Percentiles rank a stretch among this genome's conserved stretches.
phyloP scores from a whole-genome alignment of 2,888 invertebrate genomes.

The Cataglyphis altisquamis region DNA sequence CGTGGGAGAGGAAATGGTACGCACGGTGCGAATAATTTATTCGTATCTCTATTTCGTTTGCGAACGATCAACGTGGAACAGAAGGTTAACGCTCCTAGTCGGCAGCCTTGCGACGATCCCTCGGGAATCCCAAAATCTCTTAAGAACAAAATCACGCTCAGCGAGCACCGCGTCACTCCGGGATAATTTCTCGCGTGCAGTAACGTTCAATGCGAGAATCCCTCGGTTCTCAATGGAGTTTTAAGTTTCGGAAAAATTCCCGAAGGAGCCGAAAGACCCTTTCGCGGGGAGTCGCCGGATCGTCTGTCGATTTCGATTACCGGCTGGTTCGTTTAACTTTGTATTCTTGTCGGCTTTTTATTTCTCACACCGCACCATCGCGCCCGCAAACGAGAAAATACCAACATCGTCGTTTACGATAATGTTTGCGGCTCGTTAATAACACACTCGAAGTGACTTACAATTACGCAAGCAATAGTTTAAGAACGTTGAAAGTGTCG shows the following conservation, averaged over 20 bases:
- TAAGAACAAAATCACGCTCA: slow-evolving; percentile 53
- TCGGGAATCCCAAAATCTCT: slow-evolving; percentile 50
- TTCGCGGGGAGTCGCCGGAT: slow-evolving; percentile 49
- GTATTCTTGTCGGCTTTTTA: slow-evolving; percentile 61
- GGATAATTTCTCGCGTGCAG: slow-evolving; percentile 56
- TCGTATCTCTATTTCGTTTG: slow-evolving; percentile 25
- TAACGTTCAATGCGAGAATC: slow-evolving; percentile 47
- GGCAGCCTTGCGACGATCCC: slow-evolving; percentile 14
- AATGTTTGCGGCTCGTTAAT: slow-evolving; percentile 32
- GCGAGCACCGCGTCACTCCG: slow-evolving; percentile 26
- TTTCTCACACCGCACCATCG: slow-evolving; percentile 48
- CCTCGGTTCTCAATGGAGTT: slow-evolving; percentile 35
- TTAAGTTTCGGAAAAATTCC: slow-evolving; percentile 29
- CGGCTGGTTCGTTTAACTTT: slow-evolving; percentile 77
- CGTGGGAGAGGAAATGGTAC: not conserved
- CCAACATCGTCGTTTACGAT: not conserved
- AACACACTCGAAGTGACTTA: slow-evolving; percentile 8
- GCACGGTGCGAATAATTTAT: slow-evolving; percentile 20
- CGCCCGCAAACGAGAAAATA: slow-evolving; percentile 15
- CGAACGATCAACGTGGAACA: slow-evolving; percentile 30
- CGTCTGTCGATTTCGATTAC: slow-evolving; percentile 74
- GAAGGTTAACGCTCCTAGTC: slow-evolving; percentile 28
- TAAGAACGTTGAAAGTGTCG: not conserved
- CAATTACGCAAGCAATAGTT: not conserved
- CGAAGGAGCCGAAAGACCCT: slow-evolving; percentile 40